These are phyloP conservation scores for Taurulus bubalis DNA, from an alignment of 2,113 vertebrate genomes.

Conservation along the genomic window DNA sequence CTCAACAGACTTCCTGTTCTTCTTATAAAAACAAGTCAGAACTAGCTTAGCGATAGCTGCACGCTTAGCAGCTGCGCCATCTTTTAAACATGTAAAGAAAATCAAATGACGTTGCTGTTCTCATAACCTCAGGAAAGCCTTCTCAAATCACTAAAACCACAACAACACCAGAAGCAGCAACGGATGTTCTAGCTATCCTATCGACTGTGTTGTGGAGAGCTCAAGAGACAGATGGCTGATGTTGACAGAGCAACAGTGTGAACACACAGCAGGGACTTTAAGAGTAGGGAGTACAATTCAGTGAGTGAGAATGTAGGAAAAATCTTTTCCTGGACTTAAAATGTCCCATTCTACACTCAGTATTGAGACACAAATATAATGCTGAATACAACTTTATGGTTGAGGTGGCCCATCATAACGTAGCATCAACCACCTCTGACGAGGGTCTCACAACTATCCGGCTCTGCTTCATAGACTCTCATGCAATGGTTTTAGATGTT, in stretches of 20 bases:
- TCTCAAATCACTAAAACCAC: neutral
- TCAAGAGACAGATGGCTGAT: neutral
- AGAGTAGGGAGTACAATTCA: neutral
- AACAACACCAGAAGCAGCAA: neutral
- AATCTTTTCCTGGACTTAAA: too few relatives aligned
- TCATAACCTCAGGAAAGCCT: neutral
- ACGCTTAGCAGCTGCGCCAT: neutral
- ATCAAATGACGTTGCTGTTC: neutral
- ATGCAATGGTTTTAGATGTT: too few relatives aligned
- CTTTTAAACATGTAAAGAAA: neutral
- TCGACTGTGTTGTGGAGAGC: neutral
- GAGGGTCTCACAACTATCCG: too few relatives aligned
- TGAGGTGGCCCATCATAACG: too few relatives aligned
- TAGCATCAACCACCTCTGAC: too few relatives aligned
- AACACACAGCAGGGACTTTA: neutral
- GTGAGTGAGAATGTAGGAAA: neutral
- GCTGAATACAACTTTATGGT: too few relatives aligned
- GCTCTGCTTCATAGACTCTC: too few relatives aligned
- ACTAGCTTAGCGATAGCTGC: neutral
- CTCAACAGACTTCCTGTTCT: slow-evolving; percentile 4
- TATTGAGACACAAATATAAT: too few relatives aligned
- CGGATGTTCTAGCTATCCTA: neutral
- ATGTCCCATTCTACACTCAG: too few relatives aligned
- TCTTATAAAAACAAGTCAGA: slow-evolving; percentile 25
- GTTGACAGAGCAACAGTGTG: neutral